Evolutionary conservation across 2,113 vertebrate genomes (phyloP).

Genomic region (Microcebus ravelobensis): DNA sequence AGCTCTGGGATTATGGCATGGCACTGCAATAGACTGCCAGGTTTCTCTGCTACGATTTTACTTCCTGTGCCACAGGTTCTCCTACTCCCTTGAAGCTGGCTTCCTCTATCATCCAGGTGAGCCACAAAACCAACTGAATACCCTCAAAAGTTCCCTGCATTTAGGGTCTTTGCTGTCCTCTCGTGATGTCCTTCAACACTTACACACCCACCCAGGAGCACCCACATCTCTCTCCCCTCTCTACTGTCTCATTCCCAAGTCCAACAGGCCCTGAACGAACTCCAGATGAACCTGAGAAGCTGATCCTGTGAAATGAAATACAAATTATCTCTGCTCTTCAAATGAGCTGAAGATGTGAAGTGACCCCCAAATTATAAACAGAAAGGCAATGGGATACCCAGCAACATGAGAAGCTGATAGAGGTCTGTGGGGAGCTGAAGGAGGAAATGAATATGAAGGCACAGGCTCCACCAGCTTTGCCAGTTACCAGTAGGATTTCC

Average conservation of each 20-base stretch:
- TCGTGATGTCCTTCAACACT: not conserved
- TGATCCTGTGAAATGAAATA: not conserved
- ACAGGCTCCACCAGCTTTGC: not conserved
- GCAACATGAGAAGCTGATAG: not conserved
- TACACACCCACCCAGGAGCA: not conserved
- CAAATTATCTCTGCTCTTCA: not conserved
- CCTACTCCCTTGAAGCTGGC: no score
- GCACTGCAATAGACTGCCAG: not conserved
- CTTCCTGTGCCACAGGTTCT: rapidly evolving
- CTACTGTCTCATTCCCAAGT: not conserved
- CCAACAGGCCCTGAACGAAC: not conserved
- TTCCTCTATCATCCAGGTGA: not conserved
- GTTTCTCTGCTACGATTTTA: not conserved
- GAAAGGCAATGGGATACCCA: not conserved
- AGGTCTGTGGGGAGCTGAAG: not conserved
- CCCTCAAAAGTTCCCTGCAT: not conserved
- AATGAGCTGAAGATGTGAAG: not conserved
- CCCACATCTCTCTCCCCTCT: rapidly evolving
- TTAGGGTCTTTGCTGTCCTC: not conserved
- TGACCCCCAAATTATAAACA: not conserved
- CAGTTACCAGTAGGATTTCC: not conserved
- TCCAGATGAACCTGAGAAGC: not conserved
- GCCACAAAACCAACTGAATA: not conserved
- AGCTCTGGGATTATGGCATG: not conserved
- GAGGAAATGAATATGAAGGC: not conserved